Evolutionary conservation across 2,113 vertebrate genomes (phyloP).

Genomic region (Acanthisitta chloris): DNA sequence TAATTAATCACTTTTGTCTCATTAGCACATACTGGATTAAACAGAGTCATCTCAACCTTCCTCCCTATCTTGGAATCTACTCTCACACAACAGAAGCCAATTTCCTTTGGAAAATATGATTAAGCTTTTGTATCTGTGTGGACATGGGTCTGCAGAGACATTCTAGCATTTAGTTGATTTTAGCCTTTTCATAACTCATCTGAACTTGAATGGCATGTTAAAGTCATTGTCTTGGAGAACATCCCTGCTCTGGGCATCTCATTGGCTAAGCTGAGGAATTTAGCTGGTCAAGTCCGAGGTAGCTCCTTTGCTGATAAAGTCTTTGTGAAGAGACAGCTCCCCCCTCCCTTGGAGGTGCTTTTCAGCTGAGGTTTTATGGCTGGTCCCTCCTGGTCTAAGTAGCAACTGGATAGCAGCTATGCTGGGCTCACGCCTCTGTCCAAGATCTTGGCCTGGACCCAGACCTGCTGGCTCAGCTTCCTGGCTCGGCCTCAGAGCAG

Average conservation of each 20-base stretch:
- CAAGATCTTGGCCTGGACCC: not conserved
- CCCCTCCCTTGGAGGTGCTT: not conserved
- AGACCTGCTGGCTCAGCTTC: not conserved
- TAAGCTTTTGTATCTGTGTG: not conserved
- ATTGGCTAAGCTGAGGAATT: not conserved
- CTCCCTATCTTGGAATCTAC: not conserved
- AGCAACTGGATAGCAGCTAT: not conserved
- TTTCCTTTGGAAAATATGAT: constrained; percentile 48
- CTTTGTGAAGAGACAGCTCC: not conserved
- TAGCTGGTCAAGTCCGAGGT: rapidly evolving
- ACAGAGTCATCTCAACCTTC: constrained; percentile 20
- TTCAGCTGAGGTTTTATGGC: not conserved
- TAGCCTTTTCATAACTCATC: not conserved
- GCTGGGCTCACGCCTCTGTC: not conserved
- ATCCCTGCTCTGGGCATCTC: rapidly evolving
- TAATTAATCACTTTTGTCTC: constrained; percentile 32
- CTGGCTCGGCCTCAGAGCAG: not conserved
- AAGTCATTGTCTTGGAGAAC: not conserved
- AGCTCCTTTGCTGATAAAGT: not conserved
- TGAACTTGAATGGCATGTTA: not conserved
- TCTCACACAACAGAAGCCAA: not conserved
- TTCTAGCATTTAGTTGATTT: not conserved
- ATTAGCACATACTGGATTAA: constrained; percentile 42
- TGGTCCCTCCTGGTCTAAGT: not conserved
- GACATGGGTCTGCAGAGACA: not conserved